Conservation (phyloP, 2,888 invertebrate species). For the Drosophila limbata region DNA sequence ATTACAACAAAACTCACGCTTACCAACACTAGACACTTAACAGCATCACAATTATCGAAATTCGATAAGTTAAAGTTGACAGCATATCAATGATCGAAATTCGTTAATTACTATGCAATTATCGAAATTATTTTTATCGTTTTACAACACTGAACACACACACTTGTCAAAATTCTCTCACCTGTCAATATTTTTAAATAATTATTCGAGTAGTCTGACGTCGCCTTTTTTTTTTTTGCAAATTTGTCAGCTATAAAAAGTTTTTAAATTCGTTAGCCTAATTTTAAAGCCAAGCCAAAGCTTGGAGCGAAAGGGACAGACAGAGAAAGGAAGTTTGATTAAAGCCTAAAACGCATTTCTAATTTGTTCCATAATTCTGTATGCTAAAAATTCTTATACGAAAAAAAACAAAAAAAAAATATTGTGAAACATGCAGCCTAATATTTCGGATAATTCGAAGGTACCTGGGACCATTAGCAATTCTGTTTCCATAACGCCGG, state of each 20-base stretch:
- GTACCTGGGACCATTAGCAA: slow-evolving; percentile 85
- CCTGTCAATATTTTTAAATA: slow-evolving; percentile 7
- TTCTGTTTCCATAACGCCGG: slow-evolving; percentile 86
- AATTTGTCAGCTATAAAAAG: slow-evolving; percentile 3
- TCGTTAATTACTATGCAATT: neutral
- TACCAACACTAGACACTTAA: slow-evolving; percentile 61
- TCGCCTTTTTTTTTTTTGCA: neutral
- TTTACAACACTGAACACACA: slow-evolving; percentile 38
- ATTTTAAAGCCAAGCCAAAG: neutral
- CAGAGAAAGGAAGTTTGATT: neutral
- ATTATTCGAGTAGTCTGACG: neutral
- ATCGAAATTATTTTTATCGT: slow-evolving; percentile 11
- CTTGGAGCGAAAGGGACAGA: slow-evolving; percentile 3
- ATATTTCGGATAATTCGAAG: slow-evolving; percentile 86
- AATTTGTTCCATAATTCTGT: slow-evolving; percentile 47
- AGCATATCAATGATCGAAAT: neutral
- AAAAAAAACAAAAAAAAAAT: slow-evolving; percentile 35
- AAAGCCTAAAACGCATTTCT: slow-evolving; percentile 28
- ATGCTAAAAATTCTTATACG: slow-evolving; percentile 25
- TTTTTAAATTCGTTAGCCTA: neutral
- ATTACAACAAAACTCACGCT: slow-evolving; percentile 64
- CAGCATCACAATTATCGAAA: slow-evolving; percentile 25
- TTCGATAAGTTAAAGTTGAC: neutral
- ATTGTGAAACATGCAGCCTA: slow-evolving; percentile 84
- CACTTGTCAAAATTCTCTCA: slow-evolving; percentile 30